These are phyloP conservation scores for Danionella cerebrum DNA, from an alignment of 2,113 vertebrate genomes.

Conservation along the genomic window DNA sequence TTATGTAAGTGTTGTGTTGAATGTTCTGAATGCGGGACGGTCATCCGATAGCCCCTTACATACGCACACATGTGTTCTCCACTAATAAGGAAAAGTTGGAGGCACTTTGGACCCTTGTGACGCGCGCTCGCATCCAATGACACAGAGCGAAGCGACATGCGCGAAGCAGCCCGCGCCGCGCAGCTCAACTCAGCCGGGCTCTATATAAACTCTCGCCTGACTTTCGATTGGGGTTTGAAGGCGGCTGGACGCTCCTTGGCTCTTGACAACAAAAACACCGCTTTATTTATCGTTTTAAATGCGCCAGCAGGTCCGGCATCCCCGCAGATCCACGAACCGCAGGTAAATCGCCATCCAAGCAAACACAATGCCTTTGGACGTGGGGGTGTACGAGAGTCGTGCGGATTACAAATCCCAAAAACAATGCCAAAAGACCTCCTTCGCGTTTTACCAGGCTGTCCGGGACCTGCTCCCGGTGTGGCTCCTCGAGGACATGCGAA, in stretches of 20 bases:
- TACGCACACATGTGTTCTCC: conserved; percentile 3
- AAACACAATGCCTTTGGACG: conserved; percentile 68
- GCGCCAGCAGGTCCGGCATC: background rate
- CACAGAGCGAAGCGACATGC: background rate
- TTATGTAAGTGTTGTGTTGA: conserved; percentile 33
- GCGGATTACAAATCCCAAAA: conserved; percentile 72
- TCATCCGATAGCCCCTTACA: conserved; percentile 21
- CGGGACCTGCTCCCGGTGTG: conserved; percentile 81
- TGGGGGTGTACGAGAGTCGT: conserved; percentile 43
- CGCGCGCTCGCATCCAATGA: conserved; percentile 30
- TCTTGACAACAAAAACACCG: background rate
- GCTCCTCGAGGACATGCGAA: conserved; percentile 88
- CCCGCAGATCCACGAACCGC: background rate
- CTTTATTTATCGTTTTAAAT: background rate
- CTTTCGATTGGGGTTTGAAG: conserved; percentile 44
- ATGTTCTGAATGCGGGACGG: conserved; percentile 35
- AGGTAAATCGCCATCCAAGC: background rate
- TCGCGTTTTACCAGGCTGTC: conserved; percentile 89
- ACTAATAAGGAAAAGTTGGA: conserved; percentile 35
- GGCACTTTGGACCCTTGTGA: conserved; percentile 31
- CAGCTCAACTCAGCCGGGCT: too few relatives aligned
- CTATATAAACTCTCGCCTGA: conserved; percentile 45
- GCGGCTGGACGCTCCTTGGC: background rate
- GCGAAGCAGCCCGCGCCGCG: background rate
- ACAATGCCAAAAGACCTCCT: conserved; percentile 81